phyloP scores from a whole-genome alignment of 2,888 invertebrate genomes.

The Hoplodrina blanda region DNA sequence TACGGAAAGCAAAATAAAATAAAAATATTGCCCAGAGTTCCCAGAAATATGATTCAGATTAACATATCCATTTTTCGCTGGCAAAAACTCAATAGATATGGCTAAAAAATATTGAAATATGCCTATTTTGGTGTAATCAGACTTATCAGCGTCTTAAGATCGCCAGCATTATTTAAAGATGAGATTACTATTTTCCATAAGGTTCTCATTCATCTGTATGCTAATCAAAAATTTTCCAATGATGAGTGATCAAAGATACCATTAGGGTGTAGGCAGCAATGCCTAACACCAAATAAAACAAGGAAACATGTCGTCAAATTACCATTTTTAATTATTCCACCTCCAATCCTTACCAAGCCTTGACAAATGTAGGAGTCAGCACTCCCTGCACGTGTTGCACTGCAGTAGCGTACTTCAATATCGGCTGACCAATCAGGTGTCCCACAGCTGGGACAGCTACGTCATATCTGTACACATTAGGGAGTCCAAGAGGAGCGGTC shows the following conservation, averaged over 20 bases:
- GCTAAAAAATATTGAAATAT: no score
- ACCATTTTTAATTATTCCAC: constrained; percentile 51
- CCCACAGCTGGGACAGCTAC: constrained; percentile 41
- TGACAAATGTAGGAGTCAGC: constrained; percentile 49
- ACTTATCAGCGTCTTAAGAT: no score
- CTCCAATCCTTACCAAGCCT: constrained; percentile 54
- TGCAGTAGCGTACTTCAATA: constrained; percentile 51
- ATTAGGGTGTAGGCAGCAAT: constrained; percentile 17
- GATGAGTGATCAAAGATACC: background rate
- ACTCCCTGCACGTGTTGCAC: constrained; percentile 51
- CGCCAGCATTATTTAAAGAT: no score
- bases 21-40: no score
- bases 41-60: no score
- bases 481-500: constrained; percentile 24
- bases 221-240: background rate
- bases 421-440: constrained; percentile 49
- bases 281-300: constrained; percentile 43
- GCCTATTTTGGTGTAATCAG: no score
- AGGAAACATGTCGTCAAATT: constrained; percentile 39
- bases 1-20: no score
- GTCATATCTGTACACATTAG: constrained; percentile 57
- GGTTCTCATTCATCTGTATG: background rate
- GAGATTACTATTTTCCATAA: background rate
- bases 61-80: no score
- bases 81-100: no score